phyloP scores from a whole-genome alignment of 2,113 vertebrate genomes.

The Macheiramphus alcinus region DNA sequence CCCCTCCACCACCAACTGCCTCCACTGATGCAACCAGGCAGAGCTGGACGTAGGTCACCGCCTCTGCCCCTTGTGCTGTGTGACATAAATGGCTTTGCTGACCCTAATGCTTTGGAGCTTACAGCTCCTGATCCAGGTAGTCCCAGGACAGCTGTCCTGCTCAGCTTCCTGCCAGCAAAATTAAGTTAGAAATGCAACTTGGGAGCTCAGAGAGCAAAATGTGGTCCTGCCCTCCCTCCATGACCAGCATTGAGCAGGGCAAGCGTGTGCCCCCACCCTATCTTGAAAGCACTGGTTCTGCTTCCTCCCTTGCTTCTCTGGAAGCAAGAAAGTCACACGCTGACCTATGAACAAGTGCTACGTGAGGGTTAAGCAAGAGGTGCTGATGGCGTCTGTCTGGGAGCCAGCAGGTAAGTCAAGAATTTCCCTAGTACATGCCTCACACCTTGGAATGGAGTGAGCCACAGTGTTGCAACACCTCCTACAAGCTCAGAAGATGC shows the following conservation, averaged over 20 bases:
- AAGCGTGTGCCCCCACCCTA: accelerated
- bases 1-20: background rate
- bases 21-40: background rate
- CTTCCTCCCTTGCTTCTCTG: background rate
- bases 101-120: background rate
- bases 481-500: background rate
- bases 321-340: background rate
- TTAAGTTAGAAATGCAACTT: background rate
- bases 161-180: background rate
- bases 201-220: background rate
- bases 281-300: background rate
- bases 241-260: accelerated
- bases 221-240: background rate
- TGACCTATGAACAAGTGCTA: background rate
- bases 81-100: conserved; percentile 8
- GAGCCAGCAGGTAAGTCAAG: conserved; percentile 25
- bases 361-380: background rate
- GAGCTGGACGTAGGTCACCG: background rate
- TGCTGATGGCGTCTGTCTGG: background rate
- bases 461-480: background rate
- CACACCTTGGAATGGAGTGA: background rate
- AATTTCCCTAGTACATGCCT: background rate
- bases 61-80: background rate
- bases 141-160: background rate
- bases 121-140: background rate